Evolutionary conservation across 2,113 vertebrate genomes (phyloP).

Genomic region (Psittacula cyanocephala): DNA sequence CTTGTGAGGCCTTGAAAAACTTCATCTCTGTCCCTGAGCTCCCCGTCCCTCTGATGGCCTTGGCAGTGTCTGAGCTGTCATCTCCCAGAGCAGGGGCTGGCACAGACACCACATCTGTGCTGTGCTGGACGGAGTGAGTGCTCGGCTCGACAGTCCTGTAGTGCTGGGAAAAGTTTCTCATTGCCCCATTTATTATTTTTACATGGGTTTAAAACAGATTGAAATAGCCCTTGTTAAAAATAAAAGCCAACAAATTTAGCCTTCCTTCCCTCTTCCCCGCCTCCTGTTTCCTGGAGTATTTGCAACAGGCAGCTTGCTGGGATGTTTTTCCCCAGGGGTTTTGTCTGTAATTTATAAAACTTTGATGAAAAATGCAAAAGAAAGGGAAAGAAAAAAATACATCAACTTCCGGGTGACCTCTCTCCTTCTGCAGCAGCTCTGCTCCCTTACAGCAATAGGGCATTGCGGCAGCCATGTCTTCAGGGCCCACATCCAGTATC

Average conservation of each 20-base stretch:
- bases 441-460: neutral
- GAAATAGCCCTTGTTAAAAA: constrained; percentile 49
- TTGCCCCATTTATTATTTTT: neutral
- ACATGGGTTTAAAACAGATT: neutral
- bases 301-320: constrained; percentile 3
- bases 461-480: neutral
- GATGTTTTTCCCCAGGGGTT: constrained; percentile 23
- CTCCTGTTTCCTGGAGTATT: constrained; percentile 50
- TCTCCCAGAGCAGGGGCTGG: neutral
- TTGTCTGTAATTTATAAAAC: constrained; percentile 48
- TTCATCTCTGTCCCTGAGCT: constrained; percentile 11
- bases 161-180: neutral
- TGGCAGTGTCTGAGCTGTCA: constrained; percentile 24
- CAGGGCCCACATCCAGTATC: neutral
- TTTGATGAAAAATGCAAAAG: constrained; percentile 28
- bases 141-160: neutral
- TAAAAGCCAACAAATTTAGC: constrained; percentile 60
- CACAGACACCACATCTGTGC: neutral
- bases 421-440: constrained; percentile 1
- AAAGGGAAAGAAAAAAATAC: neutral
- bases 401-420: constrained; percentile 59
- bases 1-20: neutral
- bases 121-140: fast-evolving
- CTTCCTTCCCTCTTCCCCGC: constrained; percentile 42
- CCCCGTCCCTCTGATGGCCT: neutral